These are phyloP conservation scores for Oplegnathus fasciatus DNA, from an alignment of 2,113 vertebrate species.

Conservation along the genomic window DNA sequence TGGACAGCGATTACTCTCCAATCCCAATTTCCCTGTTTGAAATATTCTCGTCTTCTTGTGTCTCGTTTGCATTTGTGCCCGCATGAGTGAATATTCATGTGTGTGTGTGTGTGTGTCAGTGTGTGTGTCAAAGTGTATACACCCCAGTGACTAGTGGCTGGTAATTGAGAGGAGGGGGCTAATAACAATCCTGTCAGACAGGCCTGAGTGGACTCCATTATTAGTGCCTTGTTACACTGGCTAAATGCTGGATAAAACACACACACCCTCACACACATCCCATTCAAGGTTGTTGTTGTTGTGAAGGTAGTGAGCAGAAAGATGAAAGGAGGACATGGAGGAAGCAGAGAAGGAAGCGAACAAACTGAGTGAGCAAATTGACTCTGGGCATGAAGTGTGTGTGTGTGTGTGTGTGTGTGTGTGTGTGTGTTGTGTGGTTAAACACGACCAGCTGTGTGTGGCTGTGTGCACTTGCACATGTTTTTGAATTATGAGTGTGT, in stretches of 20 bases:
- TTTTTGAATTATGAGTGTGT: constrained; percentile 23
- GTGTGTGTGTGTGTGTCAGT: constrained; percentile 19
- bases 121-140: constrained; percentile 25
- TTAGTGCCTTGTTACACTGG: constrained; percentile 53
- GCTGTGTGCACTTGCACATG: constrained; percentile 4
- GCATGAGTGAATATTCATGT: constrained; percentile 42
- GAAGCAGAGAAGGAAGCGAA: constrained; percentile 29
- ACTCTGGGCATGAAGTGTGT: neutral
- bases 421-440: constrained; percentile 16
- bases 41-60: constrained; percentile 39
- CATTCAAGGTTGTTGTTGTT: neutral
- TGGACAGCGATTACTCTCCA: constrained; percentile 49
- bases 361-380: constrained; percentile 29
- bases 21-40: constrained; percentile 33
- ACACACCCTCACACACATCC: neutral
- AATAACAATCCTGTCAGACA: constrained; percentile 74
- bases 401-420: neutral
- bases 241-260: constrained; percentile 36
- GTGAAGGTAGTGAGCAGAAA: constrained; percentile 1
- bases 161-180: constrained; percentile 66
- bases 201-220: constrained; percentile 62
- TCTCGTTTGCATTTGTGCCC: constrained; percentile 40
- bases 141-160: constrained; percentile 45
- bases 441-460: neutral
- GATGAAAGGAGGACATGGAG: constrained; percentile 29